Base-by-base conservation (phyloP, 2,888 invertebrate genomes). In the Plusia festucae region DNA sequence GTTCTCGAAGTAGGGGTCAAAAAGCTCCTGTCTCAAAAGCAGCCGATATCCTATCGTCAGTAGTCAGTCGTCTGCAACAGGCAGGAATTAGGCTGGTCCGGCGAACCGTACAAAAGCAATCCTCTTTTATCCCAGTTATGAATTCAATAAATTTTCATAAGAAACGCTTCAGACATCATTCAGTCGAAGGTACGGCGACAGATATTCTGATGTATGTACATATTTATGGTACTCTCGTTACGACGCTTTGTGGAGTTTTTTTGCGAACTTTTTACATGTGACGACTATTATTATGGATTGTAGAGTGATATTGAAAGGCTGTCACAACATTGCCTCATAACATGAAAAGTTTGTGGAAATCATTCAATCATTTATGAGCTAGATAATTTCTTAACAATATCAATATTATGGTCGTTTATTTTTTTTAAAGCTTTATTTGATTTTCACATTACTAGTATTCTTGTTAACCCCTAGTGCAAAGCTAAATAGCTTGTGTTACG, bases 161-260 rank as follows among this genome's bases (percentile, higher is more conserved):
- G 60, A 58, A 69, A 56, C 54, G 51, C 60, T 18, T 34, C 58
- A 61, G 65, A 73, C 70, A 51, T 55, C 53, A 70, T 62, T 65
- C 59, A 62, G 59, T 55, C 49, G 55, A 44, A 65, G 44, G 53
- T 57, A 49, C 18, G 34, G 40, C n/a, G 53, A 34, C 27, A 11
- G 46, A 60, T 63, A 70, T 44, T 62, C 60, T 66, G 60, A 49
- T 66, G 46, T 54, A 75, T 76, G 54, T 75, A 76, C 71, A 70
- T 73, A 76, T 76, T 70, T 76, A 70, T 63, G 44, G 24, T 32
- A 22, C 61, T 40, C 51, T 73, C 67, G 60, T 73, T 70, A 76
- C 52, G 44, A 8, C 32, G 13, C 34, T 60, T 67, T 70, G 76
- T 58, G 55, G 53, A 66, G 40, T 7, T 62, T 62, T 66, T 75